Base-by-base conservation (phyloP, 2,113 vertebrate genomes). In the Xiphophorus maculatus region DNA sequence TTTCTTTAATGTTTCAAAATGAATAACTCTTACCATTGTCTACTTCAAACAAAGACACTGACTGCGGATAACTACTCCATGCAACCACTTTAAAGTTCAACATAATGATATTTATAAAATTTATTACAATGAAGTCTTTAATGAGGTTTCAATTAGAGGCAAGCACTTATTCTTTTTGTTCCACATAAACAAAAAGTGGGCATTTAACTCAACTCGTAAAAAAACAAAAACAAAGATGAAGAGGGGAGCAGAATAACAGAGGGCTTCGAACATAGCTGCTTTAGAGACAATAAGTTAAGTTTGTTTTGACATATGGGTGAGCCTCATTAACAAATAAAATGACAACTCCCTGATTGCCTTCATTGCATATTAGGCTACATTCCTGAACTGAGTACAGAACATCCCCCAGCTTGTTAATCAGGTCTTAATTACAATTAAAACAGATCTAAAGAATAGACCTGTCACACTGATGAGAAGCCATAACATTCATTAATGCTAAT, bases 401-500 rank as follows among this genome's bases (percentile, higher is more conserved):
- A 73, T 86, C 77, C 82, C 76, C 84, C 62, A 51, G 80, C 84
- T 89, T 71, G 76, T 93, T 91, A 93, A 93, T 93, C 90, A 93
- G 83, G 63, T 63, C 86, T 87, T 93, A 92, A 92, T 93, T 92
- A 91, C 90, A 92, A 90, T 91, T 93, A 91, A 91, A 91, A 88
- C 83, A 61, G 86, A 91, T 91, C 81, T 88, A 89, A 93, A 91
- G 84, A 92, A 91, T 89, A 91, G 92, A 91, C 87, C 90, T 87
- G 91, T 92, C 91, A 92, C 76, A 81, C 70, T 90, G 91, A 93
- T 86, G 88, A 80, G 88, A 87, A 91, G 86, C 86, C 87, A 86
- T 85, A 91, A 92, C 90, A 89, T 89, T 91, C 88, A 93, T 93
- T 90, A 91, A 90, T 86, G 88, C 71, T 92, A 85, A 92, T 91